Base-by-base conservation (phyloP, 2,113 vertebrate genomes). In the Capreolus pygargus region DNA sequence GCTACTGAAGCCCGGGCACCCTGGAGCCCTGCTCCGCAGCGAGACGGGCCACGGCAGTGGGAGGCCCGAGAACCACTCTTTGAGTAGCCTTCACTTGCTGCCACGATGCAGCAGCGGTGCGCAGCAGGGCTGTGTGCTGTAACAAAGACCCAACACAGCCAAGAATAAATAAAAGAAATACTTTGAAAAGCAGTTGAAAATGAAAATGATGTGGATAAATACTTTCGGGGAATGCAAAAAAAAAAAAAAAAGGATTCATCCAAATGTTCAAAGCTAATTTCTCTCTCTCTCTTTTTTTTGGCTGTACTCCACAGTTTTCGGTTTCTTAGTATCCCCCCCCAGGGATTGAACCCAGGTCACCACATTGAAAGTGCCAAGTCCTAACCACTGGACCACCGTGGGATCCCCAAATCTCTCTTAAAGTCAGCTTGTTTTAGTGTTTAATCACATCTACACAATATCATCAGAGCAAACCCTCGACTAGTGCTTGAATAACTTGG, bases 81-180 rank as follows among this genome's bases (percentile, higher is more conserved):
- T 70, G 67, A 70, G 67, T 23, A 70, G n/a, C n/a, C 67, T 39
- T 19, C 67, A 23, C 19, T 23, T 9, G 2, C 67, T 23, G n/a
- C n/a, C 67, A 70, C 2, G 19, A 39, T 10, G 19, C 67, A 6
- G n/a, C 19, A 12, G 67, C 10, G 0, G 19, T 1, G 19, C 36
- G 17, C n/a, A 36, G 67, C 9, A 36, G n/a, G 64, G 67, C 67
- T 70, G n/a, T 1, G 2, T 70, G 19, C n/a, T 70, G 5, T 39
- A 39, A n/a, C 19, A 39, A 70, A 70, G n/a, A 43, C 70, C 36
- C 36, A 43, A 27, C 1, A 23, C 36, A 76, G 23, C 5, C 21
- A 43, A 76, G 36, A 43, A 43, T 43, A 76, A 23, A 43, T 13
- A 14, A 39, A 12, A 74, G 3, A 74, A 25, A 43, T 14, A 7